Evolutionary conservation across 64 coral and sea anemone genomes (phyloP), one percentile per base, ranked within the genome.

Genomic region (Trachythela sp.): DNA sequence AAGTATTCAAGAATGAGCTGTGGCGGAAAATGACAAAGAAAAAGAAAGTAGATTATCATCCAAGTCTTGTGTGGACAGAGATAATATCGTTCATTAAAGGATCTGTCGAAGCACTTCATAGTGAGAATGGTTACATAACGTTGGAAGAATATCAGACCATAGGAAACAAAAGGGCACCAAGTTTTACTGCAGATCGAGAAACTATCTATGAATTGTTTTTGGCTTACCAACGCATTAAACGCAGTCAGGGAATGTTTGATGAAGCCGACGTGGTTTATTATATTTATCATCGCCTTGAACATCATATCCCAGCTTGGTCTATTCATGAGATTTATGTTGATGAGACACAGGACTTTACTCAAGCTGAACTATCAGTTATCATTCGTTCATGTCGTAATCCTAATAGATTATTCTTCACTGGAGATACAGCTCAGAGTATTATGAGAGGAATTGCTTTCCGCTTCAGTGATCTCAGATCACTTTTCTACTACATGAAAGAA

Each of bases 271-370:
- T 99, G 4, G 96, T 99, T 17, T 89, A 80, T 22, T 22, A 30
- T 80, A 80, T 80, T 30, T 80, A 80, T 39, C 75, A 36, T 80
- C 75, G 75, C 20, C 75, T 80, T 36, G 15, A 80, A 80, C 15
- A 80, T 80, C 15, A 80, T 8, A 14, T 35, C 30, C 91, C 91
- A 2, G 83, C 88, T 18, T 99, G 93, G 96, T 99, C 96, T 20
- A 58, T 99, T 40, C 96, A 99, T 48, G 90, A 89, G 8, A 48
- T 95, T 59, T 99, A 95, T 43, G 96, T 99, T 2, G 96, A 99
- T 31, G 96, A 99, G 84, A 99, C 96, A 31, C 96, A 99, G 91
- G 96, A 99, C 48, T 99, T 99, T 56, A 99, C 96, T 36, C 96
- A 99, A 67, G 91, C 96, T 9, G 96, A 99, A 77, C 54, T 99